A percentile compares a stretch with the other conserved stretches of the same genome.
phyloP scores from a whole-genome alignment of 2,888 invertebrate genomes.

The Acanthococcus lagerstroemiae region DNA sequence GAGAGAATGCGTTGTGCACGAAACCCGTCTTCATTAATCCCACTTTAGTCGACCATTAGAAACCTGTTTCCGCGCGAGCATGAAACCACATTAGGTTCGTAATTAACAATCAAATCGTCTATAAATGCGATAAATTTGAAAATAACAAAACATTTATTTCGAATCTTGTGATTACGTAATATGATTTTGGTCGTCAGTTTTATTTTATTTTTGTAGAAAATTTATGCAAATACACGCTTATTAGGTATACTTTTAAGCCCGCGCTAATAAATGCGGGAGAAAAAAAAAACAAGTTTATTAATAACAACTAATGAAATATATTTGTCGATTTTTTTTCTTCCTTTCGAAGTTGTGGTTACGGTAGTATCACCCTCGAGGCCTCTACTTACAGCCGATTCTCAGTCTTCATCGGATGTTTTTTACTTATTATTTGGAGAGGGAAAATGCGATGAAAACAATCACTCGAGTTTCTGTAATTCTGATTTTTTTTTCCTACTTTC shows the following conservation, averaged over 20 bases:
- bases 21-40: slow-evolving; percentile 27
- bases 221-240: background rate
- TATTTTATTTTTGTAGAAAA: background rate
- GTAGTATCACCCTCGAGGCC: too few species aligned
- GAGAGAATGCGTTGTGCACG: too few species aligned
- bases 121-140: background rate
- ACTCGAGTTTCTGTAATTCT: background rate
- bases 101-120: slow-evolving; percentile 18
- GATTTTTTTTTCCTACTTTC: background rate
- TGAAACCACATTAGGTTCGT: slow-evolving; percentile 16
- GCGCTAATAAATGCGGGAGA: background rate
- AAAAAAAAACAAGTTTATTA: background rate
- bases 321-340: too few species aligned
- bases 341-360: too few species aligned
- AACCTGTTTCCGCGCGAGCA: slow-evolving; percentile 15
- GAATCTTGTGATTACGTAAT: background rate
- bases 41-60: slow-evolving; percentile 16
- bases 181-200: background rate
- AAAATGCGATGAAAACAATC: too few species aligned
- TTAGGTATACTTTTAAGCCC: background rate
- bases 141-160: background rate
- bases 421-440: too few species aligned
- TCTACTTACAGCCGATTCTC: too few species aligned
- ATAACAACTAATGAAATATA: too few species aligned
- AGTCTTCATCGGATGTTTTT: too few species aligned